Base-by-base conservation (phyloP, 2,888 invertebrate genomes). In the Oithona nana region DNA sequence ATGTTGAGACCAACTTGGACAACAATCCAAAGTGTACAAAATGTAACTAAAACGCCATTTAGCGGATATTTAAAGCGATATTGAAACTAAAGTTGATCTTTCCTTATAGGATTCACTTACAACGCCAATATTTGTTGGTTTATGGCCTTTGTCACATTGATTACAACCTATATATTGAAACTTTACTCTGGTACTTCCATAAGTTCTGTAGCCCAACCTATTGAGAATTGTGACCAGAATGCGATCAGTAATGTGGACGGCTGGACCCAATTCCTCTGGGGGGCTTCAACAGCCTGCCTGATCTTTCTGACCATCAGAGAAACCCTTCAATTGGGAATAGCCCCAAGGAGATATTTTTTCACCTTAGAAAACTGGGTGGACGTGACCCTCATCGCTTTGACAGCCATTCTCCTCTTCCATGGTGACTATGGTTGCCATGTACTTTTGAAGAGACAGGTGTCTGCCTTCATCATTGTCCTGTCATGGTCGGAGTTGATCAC, bases 281-380 rank as follows among this genome's bases (percentile, higher is more conserved):
- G 55, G 48, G 13, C 31, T 6, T 51, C 58, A 2, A 57, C 58
- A 3, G 20, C 64, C 28, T 39, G 62, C 8, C 59, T 64, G 8
- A 28, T 60, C 1, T 48, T 66, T 13, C 64, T 67, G 22, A 62
- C 66, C 28, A 11, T 51, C 20, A 22, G 87, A 60, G 88, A 88
- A 73, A 64, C 80, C 8, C 78, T 84, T 64, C 88, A 88, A 72
- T 74, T 86, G 8, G 66, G 80, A 1, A 81, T 86, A 30, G 81
- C 83, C 0, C 82, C 84, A 0, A 70, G 72, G 6, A 75, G 78
- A 64, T 87, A 88, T 70, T 73, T 86, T 16, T 76, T 74, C 60
- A 82, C 81, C 65, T 73, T 80, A 30, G 85, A 86, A 69, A 88
- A 88, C 68, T 81, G 81, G 75, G 75, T 88, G 70, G 88, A 88